Base-by-base conservation (phyloP, 1,140 invertebrate species). In the Probaryconus sp. region DNA sequence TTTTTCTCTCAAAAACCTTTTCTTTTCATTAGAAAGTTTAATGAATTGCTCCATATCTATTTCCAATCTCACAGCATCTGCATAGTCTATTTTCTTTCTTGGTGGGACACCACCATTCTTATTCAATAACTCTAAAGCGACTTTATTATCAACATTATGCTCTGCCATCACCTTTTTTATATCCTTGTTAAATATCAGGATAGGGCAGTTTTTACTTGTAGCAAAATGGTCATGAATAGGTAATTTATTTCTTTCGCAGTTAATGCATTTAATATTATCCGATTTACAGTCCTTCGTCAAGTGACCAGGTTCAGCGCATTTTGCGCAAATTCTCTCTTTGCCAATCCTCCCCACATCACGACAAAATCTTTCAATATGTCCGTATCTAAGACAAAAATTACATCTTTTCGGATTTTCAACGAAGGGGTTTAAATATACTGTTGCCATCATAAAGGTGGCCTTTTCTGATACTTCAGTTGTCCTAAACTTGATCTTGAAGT, bases 281-380 rank as follows among this genome's bases (percentile, higher is more conserved):
- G 3, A 10, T 6, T 13, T 16, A 7, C 30, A 58, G 0, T 58
- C 28, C 0, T 6, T 5, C 0, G 1, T 3, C 1, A 10, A 24
- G 21, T 58, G 53, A 5, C 30, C 17, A 0, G 3, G 5, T 3
- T 24, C 28, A 0, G 40, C n/a, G 35, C 53, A 58, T 24, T 33
- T 43, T 1, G 24, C 28, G 11, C 53, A 58, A 14, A 43, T 30
- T 7, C n/a, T 1, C 0, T 43, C 24, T 1, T 24, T 33, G 2
- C 35, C 24, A 3, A n/a, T 18, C 0, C 35, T 58, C 3, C 26
- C 5, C 0, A 18, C 26, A 11, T 45, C 55, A 0, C 56, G 17
- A 18, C 56, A 60, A 14, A 28, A 60, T 11, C 45, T 60, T 7
- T 16, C 43, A 10, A 47, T 37, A 13, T 60, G 42, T 0, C 43